Conservation (phyloP, 2,113 vertebrate genomes). For the Callorhinus ursinus region DNA sequence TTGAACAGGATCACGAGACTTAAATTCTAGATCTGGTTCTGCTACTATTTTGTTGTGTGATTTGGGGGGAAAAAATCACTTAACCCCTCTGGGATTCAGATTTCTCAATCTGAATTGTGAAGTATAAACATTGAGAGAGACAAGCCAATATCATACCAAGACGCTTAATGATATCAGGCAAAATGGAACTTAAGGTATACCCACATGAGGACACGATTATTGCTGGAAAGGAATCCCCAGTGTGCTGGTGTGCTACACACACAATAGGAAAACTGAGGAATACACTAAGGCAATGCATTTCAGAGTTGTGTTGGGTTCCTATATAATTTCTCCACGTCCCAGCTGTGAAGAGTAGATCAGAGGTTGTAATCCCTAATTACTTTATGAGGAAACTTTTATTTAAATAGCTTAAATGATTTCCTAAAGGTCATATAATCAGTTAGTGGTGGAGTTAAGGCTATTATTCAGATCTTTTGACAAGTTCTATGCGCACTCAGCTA, state of each 20-base stretch:
- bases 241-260: neutral
- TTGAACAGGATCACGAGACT: neutral
- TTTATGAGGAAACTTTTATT: neutral
- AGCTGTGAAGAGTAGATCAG: neutral
- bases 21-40: neutral
- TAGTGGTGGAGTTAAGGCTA: neutral
- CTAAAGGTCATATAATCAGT: neutral
- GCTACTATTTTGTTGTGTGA: neutral
- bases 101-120: conserved; percentile 23
- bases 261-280: neutral
- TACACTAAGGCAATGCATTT: neutral
- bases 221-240: neutral
- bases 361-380: neutral
- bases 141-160: neutral
- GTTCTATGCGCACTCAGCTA: neutral
- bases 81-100: neutral
- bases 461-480: neutral
- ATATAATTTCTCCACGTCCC: neutral
- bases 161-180: neutral
- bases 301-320: neutral
- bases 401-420: neutral
- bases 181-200: neutral
- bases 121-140: neutral
- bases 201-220: neutral
- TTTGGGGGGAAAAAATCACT: neutral